Conservation (phyloP, 1,140 invertebrate genomes). For the Marisa cornuarietis region DNA sequence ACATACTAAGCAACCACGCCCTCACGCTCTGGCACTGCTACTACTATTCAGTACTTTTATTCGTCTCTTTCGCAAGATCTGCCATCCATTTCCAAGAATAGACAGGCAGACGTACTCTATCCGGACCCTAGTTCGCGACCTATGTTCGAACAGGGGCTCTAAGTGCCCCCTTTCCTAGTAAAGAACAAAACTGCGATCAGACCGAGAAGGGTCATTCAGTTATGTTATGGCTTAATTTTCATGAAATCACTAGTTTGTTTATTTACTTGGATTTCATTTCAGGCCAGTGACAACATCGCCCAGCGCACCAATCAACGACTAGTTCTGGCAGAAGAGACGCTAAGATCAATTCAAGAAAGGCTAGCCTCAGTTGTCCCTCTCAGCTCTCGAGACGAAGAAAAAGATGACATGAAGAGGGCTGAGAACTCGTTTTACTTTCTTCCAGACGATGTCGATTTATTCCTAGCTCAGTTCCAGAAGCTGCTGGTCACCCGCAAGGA, state of each 20-base stretch:
- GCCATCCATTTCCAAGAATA: too few relatives aligned
- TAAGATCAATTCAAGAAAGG: constrained; percentile 31
- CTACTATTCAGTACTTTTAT: too few relatives aligned
- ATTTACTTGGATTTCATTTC: background rate
- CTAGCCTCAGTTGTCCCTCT: constrained; percentile 19
- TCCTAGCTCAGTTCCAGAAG: constrained; percentile 34
- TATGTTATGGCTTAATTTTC: background rate
- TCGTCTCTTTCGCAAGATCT: too few relatives aligned
- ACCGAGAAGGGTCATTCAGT: too few relatives aligned
- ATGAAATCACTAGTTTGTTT: background rate
- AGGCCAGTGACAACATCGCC: constrained; percentile 39
- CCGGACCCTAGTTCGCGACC: too few relatives aligned
- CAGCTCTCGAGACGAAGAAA: background rate
- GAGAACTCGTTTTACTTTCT: constrained; percentile 24
- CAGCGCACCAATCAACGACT: constrained; percentile 31
- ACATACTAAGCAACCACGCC: too few relatives aligned
- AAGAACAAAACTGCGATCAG: too few relatives aligned
- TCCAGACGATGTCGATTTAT: constrained; percentile 34
- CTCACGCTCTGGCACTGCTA: too few relatives aligned
- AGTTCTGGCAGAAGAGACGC: constrained; percentile 19
- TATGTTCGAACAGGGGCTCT: too few relatives aligned
- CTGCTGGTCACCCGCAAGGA: constrained; percentile 25
- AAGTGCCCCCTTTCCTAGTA: too few relatives aligned
- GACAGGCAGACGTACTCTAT: too few relatives aligned
- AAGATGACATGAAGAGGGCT: constrained; percentile 3